Evolutionary conservation across 2,113 vertebrate species (phyloP).

Genomic region (Oenanthe melanoleuca): DNA sequence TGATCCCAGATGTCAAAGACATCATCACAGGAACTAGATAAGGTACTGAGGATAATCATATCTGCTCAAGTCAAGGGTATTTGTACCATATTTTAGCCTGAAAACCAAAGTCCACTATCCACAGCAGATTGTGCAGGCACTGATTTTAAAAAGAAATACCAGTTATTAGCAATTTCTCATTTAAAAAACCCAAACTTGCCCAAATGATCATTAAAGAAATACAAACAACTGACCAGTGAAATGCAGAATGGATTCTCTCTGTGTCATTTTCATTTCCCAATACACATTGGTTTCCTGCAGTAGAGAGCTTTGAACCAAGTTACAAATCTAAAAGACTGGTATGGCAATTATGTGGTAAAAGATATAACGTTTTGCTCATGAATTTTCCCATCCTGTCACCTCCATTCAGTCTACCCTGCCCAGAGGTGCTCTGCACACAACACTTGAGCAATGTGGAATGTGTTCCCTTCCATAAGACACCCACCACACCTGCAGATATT

Average conservation of each 20-base stretch:
- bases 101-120: background rate
- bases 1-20: background rate
- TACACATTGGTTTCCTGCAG: background rate
- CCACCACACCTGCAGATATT: background rate
- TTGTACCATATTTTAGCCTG: background rate
- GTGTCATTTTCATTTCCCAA: background rate
- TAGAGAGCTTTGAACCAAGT: background rate
- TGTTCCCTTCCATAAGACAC: background rate
- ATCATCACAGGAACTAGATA: background rate
- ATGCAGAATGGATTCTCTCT: background rate
- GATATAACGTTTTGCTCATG: accelerated
- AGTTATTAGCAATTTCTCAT: background rate
- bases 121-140: background rate
- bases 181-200: background rate
- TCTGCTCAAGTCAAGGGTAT: background rate
- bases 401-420: background rate
- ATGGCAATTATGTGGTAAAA: background rate
- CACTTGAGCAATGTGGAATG: background rate
- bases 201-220: background rate
- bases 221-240: background rate
- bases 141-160: background rate
- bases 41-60: background rate
- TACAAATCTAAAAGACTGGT: background rate
- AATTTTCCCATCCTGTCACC: background rate
- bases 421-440: background rate